Evolutionary conservation across 1,140 invertebrate genomes (phyloP).

Genomic region (Anagrus nilaparvatae): DNA sequence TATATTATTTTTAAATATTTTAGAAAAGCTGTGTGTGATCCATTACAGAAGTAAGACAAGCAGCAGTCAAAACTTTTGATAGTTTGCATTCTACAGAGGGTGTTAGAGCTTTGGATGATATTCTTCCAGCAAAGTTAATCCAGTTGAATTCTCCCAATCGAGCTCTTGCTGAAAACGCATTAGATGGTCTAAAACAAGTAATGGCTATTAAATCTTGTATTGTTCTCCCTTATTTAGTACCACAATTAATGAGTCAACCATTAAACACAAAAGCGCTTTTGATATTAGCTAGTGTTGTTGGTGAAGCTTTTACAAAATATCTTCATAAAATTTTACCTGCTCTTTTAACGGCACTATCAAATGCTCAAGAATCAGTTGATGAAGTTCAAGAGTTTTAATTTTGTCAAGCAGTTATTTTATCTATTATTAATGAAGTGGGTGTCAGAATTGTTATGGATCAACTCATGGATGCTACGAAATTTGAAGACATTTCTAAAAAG

Average conservation of each 20-base stretch:
- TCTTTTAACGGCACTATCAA: conserved; percentile 66
- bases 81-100: conserved; percentile 92
- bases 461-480: conserved; percentile 69
- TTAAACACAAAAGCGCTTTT: conserved; percentile 91
- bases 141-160: conserved; percentile 70
- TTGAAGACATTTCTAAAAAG: conserved; percentile 51
- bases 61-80: conserved; percentile 94
- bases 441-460: conserved; percentile 83
- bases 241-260: conserved; percentile 77
- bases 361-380: conserved; percentile 56
- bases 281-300: conserved; percentile 84
- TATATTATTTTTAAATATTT: conserved; percentile 8
- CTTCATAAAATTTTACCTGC: conserved; percentile 85
- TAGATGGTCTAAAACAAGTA: conserved; percentile 91
- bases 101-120: conserved; percentile 91
- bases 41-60: conserved; percentile 81
- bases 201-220: conserved; percentile 94
- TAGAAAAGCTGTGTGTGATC: conserved; percentile 85
- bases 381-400: conserved; percentile 79
- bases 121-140: conserved; percentile 81
- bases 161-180: conserved; percentile 67
- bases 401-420: conserved; percentile 86
- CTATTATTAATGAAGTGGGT: conserved; percentile 78
- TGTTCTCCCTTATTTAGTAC: conserved; percentile 90
- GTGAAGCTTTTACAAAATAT: conserved; percentile 72